Evolutionary conservation across 2,113 vertebrate genomes (phyloP).

Genomic region (Amphilophus citrinellus): DNA sequence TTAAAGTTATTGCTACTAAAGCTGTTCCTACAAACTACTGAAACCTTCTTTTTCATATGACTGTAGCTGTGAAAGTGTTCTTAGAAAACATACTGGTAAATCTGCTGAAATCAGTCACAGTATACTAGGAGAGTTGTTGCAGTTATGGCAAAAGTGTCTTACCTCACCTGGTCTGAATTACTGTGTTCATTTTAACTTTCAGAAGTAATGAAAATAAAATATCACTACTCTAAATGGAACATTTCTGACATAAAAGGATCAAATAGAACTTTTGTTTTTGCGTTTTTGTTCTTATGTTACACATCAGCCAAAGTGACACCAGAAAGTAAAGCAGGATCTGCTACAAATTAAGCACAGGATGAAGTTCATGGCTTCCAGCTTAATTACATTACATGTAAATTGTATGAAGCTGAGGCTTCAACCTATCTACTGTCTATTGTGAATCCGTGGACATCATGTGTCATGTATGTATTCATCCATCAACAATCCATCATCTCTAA

Average conservation of each 20-base stretch:
- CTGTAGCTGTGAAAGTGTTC: background rate
- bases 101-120: background rate
- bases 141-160: background rate
- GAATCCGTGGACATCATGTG: constrained; percentile 21
- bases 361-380: background rate
- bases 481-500: constrained; percentile 14
- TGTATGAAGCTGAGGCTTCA: background rate
- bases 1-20: background rate
- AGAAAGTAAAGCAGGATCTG: background rate
- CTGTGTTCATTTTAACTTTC: background rate
- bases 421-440: background rate
- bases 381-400: constrained; percentile 18
- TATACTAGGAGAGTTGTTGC: background rate
- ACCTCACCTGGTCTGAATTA: background rate
- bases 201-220: constrained; percentile 7
- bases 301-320: background rate
- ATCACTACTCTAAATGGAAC: background rate
- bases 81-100: background rate
- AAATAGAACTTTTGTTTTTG: background rate
- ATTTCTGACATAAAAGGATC: background rate
- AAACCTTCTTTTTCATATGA: background rate
- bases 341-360: background rate
- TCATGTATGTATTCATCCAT: constrained; percentile 43
- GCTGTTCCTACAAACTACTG: background rate
- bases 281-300: background rate